Base-by-base conservation (phyloP, 2,797 vertebrate genomes). In the Muscicapa comitata region DNA sequence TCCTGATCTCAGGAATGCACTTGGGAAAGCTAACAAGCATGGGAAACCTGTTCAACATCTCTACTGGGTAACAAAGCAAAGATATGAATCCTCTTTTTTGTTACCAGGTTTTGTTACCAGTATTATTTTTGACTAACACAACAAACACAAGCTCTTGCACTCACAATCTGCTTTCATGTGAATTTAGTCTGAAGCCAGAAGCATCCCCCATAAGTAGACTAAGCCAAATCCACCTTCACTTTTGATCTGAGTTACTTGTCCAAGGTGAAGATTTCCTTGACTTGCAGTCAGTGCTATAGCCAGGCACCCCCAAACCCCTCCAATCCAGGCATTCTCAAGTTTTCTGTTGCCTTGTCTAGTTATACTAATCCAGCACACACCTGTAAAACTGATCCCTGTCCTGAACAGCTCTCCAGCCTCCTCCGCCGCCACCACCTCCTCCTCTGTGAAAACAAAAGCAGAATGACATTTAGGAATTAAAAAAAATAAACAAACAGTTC, bases 381-480 rank as follows among this genome's bases (percentile, higher is more conserved):
- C 98, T 98, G 93, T 98, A 98, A 90, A 98, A 98, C 73, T 98
- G 98, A 97, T 98, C 98, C 75, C 98, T 97, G 91, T 98, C 98
- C 95, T 98, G 98, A 86, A 98, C 98, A 94, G 96, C 98, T 98
- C 98, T 98, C 98, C 98, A 98, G 80, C 98, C 98, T 94, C 98
- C 98, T 28, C 98, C 98, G 0, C 98, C 98, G 0, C 98, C 98
- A 0, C 98, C 98, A 1, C 98, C 98, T 4, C 98, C 98, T 9
- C 98, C 98, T 96, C 98, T 98, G 97, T 75, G 37, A 92, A 95
- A 17, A 91, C 35, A 97, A 47, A 97, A 94, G 7, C 42, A 97
- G n/a, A 61, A 67, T 0, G 0, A 79, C 10, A 26, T 51, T 78
- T 25, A 51, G 61, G 7, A 14, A 63, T 14, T 28, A 9, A 19